phyloP scores from a whole-genome alignment of 2,888 invertebrate genomes.

The Drosophila cracens region DNA sequence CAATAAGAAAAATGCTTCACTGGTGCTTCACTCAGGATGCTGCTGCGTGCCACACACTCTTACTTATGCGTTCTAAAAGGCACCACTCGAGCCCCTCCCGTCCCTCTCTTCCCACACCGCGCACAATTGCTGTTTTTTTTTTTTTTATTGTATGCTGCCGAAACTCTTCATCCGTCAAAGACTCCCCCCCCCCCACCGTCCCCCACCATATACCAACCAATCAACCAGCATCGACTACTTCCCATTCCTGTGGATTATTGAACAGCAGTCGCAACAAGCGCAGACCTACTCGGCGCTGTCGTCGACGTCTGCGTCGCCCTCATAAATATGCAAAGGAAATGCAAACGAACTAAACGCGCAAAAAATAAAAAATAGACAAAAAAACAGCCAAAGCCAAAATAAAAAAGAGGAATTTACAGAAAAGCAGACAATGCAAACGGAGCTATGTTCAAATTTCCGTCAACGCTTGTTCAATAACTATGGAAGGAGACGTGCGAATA shows the following conservation, averaged over 20 bases:
- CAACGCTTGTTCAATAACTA: constrained; percentile 8
- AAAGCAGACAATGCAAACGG: constrained; percentile 25
- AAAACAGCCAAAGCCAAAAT: not conserved
- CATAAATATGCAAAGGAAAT: constrained; percentile 77
- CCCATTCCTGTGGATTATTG: constrained; percentile 54
- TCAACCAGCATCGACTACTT: constrained; percentile 4
- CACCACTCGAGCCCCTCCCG: not conserved
- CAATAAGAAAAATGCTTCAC: constrained; percentile 58
- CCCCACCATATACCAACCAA: not conserved
- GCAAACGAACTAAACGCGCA: constrained; percentile 66
- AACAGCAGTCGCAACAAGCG: constrained; percentile 31
- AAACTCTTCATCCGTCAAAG: constrained; percentile 57
- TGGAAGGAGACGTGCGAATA: constrained; percentile 30
- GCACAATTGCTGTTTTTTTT: constrained; percentile 7
- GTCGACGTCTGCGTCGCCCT: constrained; percentile 44
- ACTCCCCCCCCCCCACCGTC: not conserved
- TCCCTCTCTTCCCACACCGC: accelerated
- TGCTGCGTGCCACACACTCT: constrained; percentile 45
- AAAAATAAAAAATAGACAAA: constrained; percentile 15
- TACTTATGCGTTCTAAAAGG: constrained; percentile 25
- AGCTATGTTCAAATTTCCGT: constrained; percentile 34
- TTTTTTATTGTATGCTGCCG: constrained; percentile 45
- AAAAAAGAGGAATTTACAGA: constrained; percentile 3
- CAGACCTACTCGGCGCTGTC: constrained; percentile 5
- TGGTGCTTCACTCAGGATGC: constrained; percentile 44